Conservation (phyloP, 2,797 vertebrate species). For the Scolopax bukidnonensis region DNA sequence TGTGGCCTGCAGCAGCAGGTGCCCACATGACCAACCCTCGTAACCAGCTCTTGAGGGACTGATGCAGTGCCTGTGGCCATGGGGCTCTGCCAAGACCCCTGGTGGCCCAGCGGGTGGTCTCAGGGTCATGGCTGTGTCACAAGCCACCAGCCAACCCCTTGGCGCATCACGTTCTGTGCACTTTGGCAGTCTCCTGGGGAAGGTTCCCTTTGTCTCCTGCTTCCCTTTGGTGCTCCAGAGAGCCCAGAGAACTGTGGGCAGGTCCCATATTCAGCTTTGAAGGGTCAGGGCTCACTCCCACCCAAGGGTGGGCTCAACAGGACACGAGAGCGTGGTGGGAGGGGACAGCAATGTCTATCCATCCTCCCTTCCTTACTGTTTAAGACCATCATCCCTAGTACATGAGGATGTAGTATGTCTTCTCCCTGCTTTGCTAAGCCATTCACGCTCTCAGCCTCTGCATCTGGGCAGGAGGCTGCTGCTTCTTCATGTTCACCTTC, state of each 20-base stretch:
- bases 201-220: background rate
- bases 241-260: accelerated
- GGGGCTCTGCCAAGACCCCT: background rate
- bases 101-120: background rate
- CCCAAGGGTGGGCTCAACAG: background rate
- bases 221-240: background rate
- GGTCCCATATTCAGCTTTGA: background rate
- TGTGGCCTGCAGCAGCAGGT: accelerated
- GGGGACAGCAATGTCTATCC: background rate
- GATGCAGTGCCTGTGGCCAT: accelerated
- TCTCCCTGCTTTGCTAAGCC: background rate
- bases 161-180: accelerated
- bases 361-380: background rate
- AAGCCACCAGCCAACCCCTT: background rate
- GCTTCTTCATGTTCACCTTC: background rate
- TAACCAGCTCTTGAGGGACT: accelerated
- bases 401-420: background rate
- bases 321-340: too few species aligned
- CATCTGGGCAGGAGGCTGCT: background rate
- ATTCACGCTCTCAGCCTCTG: accelerated
- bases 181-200: background rate
- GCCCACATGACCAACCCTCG: accelerated
- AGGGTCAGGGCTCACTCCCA: background rate
- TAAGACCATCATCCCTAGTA: background rate
- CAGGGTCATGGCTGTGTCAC: background rate